Evolutionary conservation across 2,113 vertebrate genomes (phyloP).

Genomic region (Triplophysa tibetana): DNA sequence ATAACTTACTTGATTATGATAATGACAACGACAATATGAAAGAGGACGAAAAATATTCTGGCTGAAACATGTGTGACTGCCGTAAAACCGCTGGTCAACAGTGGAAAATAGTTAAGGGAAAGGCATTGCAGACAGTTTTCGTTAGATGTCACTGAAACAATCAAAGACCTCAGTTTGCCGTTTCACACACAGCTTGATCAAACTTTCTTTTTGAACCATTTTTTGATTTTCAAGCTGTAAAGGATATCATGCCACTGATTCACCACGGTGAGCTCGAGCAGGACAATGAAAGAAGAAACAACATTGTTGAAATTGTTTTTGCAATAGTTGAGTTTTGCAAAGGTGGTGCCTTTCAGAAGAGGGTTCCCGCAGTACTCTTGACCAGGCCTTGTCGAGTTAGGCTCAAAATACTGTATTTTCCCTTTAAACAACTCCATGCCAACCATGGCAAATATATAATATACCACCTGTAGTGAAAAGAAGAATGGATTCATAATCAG

Average conservation of each 20-base stretch:
- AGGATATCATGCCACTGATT: conserved; percentile 99
- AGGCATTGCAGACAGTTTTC: neutral
- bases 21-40: conserved; percentile 90
- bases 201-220: neutral
- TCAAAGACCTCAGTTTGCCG: neutral
- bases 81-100: conserved; percentile 84
- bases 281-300: conserved; percentile 79
- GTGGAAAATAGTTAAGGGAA: conserved; percentile 76
- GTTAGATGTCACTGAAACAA: neutral
- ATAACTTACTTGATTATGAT: conserved; percentile 88
- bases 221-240: conserved; percentile 37
- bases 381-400: conserved; percentile 51
- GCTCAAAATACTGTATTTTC: conserved; percentile 78
- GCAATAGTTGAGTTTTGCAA: conserved; percentile 85
- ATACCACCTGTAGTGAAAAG: conserved; percentile 78
- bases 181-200: neutral
- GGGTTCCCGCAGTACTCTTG: conserved; percentile 80
- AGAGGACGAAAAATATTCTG: conserved; percentile 87
- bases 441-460: conserved; percentile 88
- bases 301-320: conserved; percentile 94
- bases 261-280: conserved; percentile 90
- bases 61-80: conserved; percentile 78
- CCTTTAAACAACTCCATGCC: conserved; percentile 91
- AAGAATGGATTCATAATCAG: neutral
- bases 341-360: conserved; percentile 75